These are phyloP conservation scores for Anguilla japonica DNA, from an alignment of 2,113 vertebrate genomes.

Conservation along the genomic window DNA sequence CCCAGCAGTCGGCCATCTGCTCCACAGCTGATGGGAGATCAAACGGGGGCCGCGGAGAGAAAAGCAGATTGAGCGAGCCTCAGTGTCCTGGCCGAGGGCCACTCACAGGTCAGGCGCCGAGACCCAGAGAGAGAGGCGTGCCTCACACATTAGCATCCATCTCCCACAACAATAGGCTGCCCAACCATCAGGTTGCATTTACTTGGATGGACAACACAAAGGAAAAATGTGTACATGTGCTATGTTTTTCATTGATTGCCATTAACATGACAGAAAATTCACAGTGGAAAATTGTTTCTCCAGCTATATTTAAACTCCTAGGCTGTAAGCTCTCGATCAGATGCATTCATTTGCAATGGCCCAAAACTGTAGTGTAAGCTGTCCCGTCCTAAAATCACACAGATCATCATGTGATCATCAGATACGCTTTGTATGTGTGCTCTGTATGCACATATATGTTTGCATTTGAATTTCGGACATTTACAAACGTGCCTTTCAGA, in stretches of 20 bases:
- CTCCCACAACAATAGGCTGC: background rate
- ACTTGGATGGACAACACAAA: background rate
- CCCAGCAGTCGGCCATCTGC: conserved; percentile 4
- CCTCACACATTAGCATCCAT: background rate
- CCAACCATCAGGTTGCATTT: background rate
- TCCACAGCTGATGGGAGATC: background rate
- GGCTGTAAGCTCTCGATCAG: background rate
- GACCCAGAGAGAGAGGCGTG: background rate
- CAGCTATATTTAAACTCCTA: no score
- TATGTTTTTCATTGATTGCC: background rate
- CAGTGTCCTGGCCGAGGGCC: background rate
- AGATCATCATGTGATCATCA: background rate
- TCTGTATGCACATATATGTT: background rate
- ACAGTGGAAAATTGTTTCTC: no score
- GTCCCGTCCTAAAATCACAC: background rate
- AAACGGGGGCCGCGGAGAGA: background rate
- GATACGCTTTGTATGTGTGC: background rate
- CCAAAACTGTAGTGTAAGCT: background rate
- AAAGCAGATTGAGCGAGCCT: background rate
- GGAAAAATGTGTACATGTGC: background rate
- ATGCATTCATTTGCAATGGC: background rate
- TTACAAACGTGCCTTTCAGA: background rate
- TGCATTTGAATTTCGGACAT: background rate
- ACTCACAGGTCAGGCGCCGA: background rate
- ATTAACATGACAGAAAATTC: no score